These are phyloP conservation scores for Scaptomyza tumidula DNA, from an alignment of 2,888 invertebrate genomes.

Conservation along the genomic window DNA sequence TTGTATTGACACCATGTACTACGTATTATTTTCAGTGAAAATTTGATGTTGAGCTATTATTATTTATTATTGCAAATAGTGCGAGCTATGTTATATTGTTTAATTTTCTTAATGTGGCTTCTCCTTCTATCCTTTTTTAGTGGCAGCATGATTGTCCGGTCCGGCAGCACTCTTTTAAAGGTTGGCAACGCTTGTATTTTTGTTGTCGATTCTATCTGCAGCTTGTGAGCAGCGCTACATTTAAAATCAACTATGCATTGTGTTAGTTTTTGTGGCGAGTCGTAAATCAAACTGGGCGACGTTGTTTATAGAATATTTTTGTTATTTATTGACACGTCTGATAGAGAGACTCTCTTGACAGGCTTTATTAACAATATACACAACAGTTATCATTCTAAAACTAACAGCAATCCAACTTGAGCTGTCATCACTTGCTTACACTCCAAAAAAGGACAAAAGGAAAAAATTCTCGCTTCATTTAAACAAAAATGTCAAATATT, in stretches of 20 bases:
- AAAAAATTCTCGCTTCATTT: constrained; percentile 29
- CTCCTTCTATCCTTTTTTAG: no score
- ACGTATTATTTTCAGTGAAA: no score
- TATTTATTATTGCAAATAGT: no score
- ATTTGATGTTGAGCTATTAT: no score
- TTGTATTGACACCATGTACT: no score
- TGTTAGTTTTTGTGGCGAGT: no score
- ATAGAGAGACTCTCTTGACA: background rate
- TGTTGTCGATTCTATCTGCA: constrained; percentile 6
- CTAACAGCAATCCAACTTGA: constrained; percentile 21
- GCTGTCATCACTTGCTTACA: constrained; percentile 10
- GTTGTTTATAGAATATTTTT: no score
- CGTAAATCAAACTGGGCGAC: background rate
- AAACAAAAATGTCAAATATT: constrained; percentile 68
- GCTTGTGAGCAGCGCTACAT: constrained; percentile 9
- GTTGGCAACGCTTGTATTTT: background rate
- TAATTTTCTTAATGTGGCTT: no score
- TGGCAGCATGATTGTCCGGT: no score
- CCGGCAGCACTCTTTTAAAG: no score
- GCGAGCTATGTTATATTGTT: no score
- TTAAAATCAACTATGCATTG: constrained; percentile 3
- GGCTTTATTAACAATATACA: background rate
- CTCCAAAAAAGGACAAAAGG: constrained; percentile 2
- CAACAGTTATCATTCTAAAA: background rate
- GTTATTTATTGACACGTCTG: background rate